These are phyloP conservation scores for Drosophila navojoa DNA, from an alignment of 1,140 invertebrate species.

Conservation along the genomic window DNA sequence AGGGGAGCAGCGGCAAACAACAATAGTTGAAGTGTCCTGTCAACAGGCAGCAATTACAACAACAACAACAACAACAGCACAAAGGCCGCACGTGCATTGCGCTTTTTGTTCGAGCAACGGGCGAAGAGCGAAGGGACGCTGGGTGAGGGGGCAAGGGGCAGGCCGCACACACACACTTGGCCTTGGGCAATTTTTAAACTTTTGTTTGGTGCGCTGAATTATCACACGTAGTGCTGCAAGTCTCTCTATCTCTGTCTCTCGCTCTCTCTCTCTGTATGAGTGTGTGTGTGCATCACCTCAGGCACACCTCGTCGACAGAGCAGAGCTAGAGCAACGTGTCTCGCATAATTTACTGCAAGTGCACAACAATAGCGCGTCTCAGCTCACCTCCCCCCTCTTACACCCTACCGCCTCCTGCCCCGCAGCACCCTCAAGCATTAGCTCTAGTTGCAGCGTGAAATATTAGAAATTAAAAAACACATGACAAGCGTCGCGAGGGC, in stretches of 20 bases:
- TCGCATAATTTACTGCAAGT: slow-evolving; percentile 78
- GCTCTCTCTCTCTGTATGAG: background rate
- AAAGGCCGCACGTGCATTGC: slow-evolving; percentile 76
- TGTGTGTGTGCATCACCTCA: slow-evolving; percentile 54
- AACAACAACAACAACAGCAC: slow-evolving; percentile 23
- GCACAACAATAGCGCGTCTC: slow-evolving; percentile 71
- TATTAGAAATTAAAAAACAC: slow-evolving; percentile 82
- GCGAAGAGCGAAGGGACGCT: background rate
- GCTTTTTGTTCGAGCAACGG: slow-evolving; percentile 50
- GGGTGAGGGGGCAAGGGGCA: slow-evolving; percentile 26
- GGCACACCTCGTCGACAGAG: slow-evolving; percentile 62
- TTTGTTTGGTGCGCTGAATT: slow-evolving; percentile 58
- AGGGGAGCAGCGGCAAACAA: slow-evolving; percentile 50
- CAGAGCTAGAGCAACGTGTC: slow-evolving; percentile 58
- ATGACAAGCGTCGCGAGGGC: slow-evolving; percentile 67
- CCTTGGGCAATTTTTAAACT: slow-evolving; percentile 71
- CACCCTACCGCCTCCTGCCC: background rate
- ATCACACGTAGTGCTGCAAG: slow-evolving; percentile 59
- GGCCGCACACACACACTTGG: slow-evolving; percentile 67
- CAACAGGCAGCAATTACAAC: slow-evolving; percentile 71
- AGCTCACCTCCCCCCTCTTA: slow-evolving; percentile 12
- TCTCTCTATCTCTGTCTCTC: too few relatives aligned
- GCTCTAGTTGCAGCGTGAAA: slow-evolving; percentile 59
- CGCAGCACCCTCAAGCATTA: slow-evolving; percentile 31
- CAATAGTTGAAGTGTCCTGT: slow-evolving; percentile 81